Evolutionary conservation across 2,888 invertebrate species (phyloP).

Genomic region (Crematogaster levior): DNA sequence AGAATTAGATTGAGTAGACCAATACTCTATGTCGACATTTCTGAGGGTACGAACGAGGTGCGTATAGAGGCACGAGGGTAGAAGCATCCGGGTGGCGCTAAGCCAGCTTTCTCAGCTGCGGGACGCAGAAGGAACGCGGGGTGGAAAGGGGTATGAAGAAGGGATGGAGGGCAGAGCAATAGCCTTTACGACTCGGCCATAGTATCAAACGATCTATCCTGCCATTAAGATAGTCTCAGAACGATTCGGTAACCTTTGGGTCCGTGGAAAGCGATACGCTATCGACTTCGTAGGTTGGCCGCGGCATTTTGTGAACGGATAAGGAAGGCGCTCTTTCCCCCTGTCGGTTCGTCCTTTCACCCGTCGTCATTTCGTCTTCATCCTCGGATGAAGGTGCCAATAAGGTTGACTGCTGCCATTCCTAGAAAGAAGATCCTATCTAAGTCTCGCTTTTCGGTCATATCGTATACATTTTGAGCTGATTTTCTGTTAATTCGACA

Average conservation of each 20-base stretch:
- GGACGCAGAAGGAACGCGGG: constrained; percentile 63
- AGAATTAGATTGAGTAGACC: constrained; percentile 69
- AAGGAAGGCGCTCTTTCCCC: constrained; percentile 71
- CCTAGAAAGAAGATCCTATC: constrained; percentile 29
- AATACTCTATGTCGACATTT: constrained; percentile 64
- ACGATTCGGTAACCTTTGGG: constrained; percentile 86
- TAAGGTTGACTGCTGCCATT: constrained; percentile 62
- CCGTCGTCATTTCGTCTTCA: constrained; percentile 76
- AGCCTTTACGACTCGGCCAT: constrained; percentile 86
- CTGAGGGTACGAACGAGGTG: constrained; percentile 77
- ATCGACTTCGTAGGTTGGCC: constrained; percentile 81
- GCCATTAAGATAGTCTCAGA: constrained; percentile 86
- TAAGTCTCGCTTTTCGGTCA: constrained; percentile 28
- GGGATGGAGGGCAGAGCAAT: constrained; percentile 83
- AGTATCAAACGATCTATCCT: constrained; percentile 86
- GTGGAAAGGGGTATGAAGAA: constrained; percentile 64
- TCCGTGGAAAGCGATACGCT: constrained; percentile 85
- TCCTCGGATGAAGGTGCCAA: constrained; percentile 63
- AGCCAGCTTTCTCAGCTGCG: constrained; percentile 76
- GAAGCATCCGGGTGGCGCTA: constrained; percentile 76
- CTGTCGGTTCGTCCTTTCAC: constrained; percentile 67
- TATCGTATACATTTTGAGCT: constrained; percentile 8
- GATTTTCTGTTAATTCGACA: constrained; percentile 25
- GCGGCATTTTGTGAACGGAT: constrained; percentile 80
- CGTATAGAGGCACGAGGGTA: constrained; percentile 69